Conservation (phyloP, 2,113 vertebrate species). For the Lota lota region DNA sequence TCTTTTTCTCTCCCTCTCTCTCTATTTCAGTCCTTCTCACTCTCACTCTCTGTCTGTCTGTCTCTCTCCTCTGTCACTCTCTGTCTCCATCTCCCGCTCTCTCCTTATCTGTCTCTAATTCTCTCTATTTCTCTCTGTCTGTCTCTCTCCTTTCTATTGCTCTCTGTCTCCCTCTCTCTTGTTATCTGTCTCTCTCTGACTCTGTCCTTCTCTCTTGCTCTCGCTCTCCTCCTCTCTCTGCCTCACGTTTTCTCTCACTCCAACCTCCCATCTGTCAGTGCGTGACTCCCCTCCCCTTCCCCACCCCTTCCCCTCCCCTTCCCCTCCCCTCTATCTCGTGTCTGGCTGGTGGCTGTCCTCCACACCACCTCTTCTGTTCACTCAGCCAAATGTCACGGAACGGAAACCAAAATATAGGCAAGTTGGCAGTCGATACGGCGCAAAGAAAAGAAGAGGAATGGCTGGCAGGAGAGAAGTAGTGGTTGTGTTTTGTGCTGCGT, state of each 20-base stretch:
- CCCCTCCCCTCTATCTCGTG: constrained; percentile 38
- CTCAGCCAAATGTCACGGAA: constrained; percentile 76
- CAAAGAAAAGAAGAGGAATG: constrained; percentile 10
- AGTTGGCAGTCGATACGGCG: constrained; percentile 65
- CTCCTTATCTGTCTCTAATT: background rate
- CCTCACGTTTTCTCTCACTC: constrained; percentile 64
- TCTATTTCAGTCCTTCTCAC: background rate
- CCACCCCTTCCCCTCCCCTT: constrained; percentile 15
- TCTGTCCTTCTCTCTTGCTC: background rate
- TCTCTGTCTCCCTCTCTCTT: constrained; percentile 28
- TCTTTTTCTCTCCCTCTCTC: no score
- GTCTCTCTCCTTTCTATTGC: constrained; percentile 23
- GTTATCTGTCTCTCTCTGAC: background rate
- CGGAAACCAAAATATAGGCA: constrained; percentile 71
- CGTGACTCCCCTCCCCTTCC: constrained; percentile 5
- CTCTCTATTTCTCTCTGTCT: background rate
- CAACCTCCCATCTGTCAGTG: constrained; percentile 55
- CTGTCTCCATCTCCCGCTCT: background rate
- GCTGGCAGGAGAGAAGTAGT: constrained; percentile 32
- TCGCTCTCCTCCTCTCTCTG: constrained; percentile 31
- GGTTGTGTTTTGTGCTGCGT: constrained; percentile 39
- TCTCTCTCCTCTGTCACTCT: background rate
- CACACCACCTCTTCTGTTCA: constrained; percentile 59
- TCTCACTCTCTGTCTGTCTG: background rate
- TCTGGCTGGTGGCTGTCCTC: constrained; percentile 56